Conservation (phyloP, 2,797 vertebrate genomes). For the Eidolon dupreanum region DNA sequence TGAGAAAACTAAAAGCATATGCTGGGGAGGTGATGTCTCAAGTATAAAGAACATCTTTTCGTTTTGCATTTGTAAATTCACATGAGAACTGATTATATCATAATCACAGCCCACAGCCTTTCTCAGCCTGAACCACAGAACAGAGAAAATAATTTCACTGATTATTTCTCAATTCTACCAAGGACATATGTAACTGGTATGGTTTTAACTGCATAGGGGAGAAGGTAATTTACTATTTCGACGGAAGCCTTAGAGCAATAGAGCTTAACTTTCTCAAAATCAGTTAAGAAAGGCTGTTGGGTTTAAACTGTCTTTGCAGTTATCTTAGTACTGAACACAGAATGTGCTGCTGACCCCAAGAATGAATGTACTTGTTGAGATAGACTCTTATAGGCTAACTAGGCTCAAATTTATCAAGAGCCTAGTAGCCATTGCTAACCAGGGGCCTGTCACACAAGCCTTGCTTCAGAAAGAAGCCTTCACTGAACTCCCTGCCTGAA, state of each 20-base stretch:
- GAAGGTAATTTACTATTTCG: neutral
- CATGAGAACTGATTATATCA: neutral
- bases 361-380: neutral
- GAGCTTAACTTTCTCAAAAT: neutral
- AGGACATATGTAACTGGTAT: neutral
- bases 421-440: neutral
- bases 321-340: neutral
- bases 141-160: neutral
- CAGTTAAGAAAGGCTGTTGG: neutral
- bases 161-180: neutral
- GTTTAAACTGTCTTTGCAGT: neutral
- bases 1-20: neutral
- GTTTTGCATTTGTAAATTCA: neutral
- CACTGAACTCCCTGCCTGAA: neutral
- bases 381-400: neutral
- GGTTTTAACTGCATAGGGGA: neutral
- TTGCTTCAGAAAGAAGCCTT: neutral
- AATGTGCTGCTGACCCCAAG: neutral
- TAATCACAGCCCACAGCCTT: neutral
- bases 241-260: neutral
- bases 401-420: neutral
- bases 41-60: neutral
- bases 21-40: neutral
- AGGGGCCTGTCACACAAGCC: no score
- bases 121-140: neutral